Conservation (phyloP, 2,113 vertebrate species). For the Tamias sibiricus region DNA sequence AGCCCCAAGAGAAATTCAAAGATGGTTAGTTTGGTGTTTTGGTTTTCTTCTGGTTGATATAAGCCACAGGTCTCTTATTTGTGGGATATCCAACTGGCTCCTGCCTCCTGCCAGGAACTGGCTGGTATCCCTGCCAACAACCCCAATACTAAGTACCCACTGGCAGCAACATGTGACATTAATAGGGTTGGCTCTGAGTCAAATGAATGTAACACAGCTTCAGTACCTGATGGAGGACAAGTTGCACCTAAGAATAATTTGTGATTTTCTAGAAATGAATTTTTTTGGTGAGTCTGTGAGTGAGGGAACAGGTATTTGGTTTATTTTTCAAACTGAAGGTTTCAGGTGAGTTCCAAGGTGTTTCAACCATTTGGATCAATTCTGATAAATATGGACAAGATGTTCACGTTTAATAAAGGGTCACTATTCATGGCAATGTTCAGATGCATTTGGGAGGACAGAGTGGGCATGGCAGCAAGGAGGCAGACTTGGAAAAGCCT, state of each 20-base stretch:
- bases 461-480: neutral
- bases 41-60: neutral
- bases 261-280: neutral
- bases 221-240: neutral
- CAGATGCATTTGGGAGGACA: neutral
- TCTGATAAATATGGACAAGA: neutral
- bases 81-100: slow-evolving; percentile 38
- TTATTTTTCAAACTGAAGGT: neutral
- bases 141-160: neutral
- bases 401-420: neutral
- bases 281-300: neutral
- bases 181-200: slow-evolving; percentile 49
- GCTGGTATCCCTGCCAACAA: slow-evolving; percentile 62
- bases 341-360: neutral
- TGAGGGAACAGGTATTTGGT: neutral
- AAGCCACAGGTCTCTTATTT: neutral
- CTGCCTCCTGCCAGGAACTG: slow-evolving; percentile 72
- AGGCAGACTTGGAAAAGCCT: slow-evolving; percentile 60
- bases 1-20: slow-evolving; percentile 36
- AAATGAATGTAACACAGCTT: neutral
- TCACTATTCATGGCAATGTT: neutral
- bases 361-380: neutral
- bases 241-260: neutral
- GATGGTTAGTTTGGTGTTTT: neutral
- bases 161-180: neutral